Evolutionary conservation across 2,888 invertebrate genomes (phyloP).

Genomic region (Morinoia aosen): DNA sequence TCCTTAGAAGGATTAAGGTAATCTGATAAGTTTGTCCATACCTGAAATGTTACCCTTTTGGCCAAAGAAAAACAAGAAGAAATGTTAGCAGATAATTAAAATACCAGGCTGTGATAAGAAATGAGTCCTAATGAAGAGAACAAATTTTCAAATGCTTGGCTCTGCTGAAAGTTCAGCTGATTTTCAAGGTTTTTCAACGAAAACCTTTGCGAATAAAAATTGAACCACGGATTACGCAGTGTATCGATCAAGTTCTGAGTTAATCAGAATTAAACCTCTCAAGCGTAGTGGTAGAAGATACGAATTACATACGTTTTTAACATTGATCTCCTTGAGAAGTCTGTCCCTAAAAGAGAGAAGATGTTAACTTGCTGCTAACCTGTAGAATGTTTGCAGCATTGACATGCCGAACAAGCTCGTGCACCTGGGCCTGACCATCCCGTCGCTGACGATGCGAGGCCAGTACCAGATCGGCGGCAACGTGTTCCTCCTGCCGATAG

Average conservation of each 20-base stretch:
- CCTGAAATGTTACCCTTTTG: not conserved
- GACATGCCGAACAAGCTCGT: not conserved
- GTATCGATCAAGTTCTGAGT: no score
- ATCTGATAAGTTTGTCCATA: not conserved
- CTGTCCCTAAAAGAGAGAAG: no score
- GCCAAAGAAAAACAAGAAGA: not conserved
- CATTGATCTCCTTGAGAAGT: no score
- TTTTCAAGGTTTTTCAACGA: not conserved
- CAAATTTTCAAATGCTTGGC: not conserved
- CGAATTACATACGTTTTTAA: no score
- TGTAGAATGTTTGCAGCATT: not conserved
- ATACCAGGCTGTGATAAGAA: not conserved
- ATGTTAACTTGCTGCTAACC: not conserved
- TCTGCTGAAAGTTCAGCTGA: not conserved
- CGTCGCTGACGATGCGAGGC: conserved; percentile 59
- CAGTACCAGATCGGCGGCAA: conserved; percentile 61
- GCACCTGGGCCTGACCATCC: conserved; percentile 57
- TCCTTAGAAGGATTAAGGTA: not conserved
- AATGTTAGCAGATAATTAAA: not conserved
- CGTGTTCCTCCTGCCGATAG: conserved; percentile 61
- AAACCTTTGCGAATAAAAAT: no score
- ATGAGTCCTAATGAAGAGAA: not conserved
- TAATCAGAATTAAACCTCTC: no score
- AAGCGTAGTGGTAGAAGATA: no score
- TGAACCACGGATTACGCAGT: no score